Evolutionary conservation across 2,888 invertebrate genomes (phyloP).

Genomic region (Frankliniella fusca): DNA sequence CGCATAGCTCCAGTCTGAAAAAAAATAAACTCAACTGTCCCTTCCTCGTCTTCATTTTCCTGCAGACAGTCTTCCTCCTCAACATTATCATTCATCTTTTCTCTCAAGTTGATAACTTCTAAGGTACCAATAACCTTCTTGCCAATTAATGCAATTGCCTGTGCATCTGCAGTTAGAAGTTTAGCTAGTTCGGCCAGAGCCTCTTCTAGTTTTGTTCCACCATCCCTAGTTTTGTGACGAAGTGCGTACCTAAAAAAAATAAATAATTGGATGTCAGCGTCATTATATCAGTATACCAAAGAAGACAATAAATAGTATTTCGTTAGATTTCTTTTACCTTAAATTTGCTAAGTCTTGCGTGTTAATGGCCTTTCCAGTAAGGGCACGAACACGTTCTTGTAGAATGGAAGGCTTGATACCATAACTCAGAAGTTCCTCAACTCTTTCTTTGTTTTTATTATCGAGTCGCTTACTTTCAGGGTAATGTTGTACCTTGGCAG

Average conservation of each 20-base stretch:
- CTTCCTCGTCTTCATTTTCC: too few species aligned
- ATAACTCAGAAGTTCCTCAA: too few species aligned
- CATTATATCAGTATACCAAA: background rate
- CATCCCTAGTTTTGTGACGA: background rate
- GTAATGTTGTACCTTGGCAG: too few species aligned
- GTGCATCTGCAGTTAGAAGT: background rate
- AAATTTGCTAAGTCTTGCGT: too few species aligned
- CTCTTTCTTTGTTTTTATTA: too few species aligned
- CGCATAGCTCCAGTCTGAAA: background rate
- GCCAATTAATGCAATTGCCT: background rate
- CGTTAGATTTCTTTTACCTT: too few species aligned
- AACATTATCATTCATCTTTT: background rate
- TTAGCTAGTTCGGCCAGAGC: background rate
- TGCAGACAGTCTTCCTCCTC: too few species aligned
- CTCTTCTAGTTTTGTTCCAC: background rate
- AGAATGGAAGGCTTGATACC: too few species aligned
- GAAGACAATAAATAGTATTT: too few species aligned
- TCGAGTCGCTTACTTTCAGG: too few species aligned
- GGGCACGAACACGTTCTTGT: too few species aligned
- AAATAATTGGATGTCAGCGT: background rate
- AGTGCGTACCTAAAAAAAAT: background rate
- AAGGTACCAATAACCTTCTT: background rate
- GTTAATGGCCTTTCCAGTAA: too few species aligned
- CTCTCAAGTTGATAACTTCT: background rate
- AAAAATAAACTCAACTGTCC: background rate